Base-by-base conservation (phyloP, 2,797 vertebrate species). In the Poeciliopsis turneri region DNA sequence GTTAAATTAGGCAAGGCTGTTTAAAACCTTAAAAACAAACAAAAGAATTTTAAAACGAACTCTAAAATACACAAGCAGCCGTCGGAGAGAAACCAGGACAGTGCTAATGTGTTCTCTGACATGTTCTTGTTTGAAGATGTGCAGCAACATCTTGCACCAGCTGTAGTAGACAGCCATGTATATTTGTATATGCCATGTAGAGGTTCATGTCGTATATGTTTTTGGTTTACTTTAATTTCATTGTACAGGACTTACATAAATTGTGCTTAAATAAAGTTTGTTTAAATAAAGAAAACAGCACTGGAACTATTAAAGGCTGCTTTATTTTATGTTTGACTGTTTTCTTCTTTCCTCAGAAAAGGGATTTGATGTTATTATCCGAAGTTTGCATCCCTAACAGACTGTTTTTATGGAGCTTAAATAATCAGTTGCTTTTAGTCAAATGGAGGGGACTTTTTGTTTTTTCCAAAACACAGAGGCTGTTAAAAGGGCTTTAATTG, bases 311-410 rank as follows among this genome's bases (percentile, higher is more conserved):
- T 69, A 47, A 73, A 75, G 10, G 12, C 53, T 68, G 13, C 7
- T 64, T 18, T n/a, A 57, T 16, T 69, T 46, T 12, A 25, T 11
- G 20, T 45, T 80, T 73, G 45, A 73, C 20, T 59, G 72, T 51
- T 78, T 83, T 79, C 28, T 36, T 59, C 28, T 59, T 82, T 79
- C 72, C 2, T 45, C 55, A 59, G 28, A 15, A 64, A 64, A 64
- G 1, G 30, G 30, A 64, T 36, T 9, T 36, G 2, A 18, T 30
- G 30, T 9, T 64, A 25, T 23, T 69, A 39, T 69, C 78, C 82
- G 4, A 5, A 74, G n/a, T 30, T 70, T 59, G 6, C 33, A 53
- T 78, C 23, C 28, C 25, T 55, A 66, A 79, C 76, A 30, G 16
- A 1, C 30, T 51, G 7, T 68, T 74, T 80, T 59, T 43, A 79